Conservation (phyloP, 2,888 invertebrate genomes). For the Dasypolia templi region DNA sequence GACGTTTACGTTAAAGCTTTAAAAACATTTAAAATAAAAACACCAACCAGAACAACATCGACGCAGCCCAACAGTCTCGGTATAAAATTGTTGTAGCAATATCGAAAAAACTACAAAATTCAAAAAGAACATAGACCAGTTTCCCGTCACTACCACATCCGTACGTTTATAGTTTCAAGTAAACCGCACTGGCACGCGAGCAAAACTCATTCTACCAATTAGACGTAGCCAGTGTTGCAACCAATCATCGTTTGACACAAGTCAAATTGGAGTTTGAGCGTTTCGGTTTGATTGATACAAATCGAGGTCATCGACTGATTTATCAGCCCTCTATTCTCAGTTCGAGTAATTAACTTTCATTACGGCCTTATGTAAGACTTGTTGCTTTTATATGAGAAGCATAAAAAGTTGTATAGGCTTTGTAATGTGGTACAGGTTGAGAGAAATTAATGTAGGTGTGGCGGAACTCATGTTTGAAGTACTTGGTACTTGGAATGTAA, state of each 20-base stretch:
- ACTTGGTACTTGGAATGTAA: conserved; percentile 30
- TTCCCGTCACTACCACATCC: conserved; percentile 66
- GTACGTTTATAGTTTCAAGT: conserved; percentile 69
- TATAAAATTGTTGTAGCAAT: conserved; percentile 24
- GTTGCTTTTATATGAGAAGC: conserved; percentile 55
- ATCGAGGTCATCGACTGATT: conserved; percentile 88
- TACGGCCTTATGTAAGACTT: conserved; percentile 66
- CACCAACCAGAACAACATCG: neutral
- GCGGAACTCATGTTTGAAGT: conserved; percentile 48
- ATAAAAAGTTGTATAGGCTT: conserved; percentile 49
- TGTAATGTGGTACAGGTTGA: conserved; percentile 47
- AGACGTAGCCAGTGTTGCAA: conserved; percentile 86
- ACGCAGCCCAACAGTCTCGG: conserved; percentile 4
- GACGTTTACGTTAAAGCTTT: too few species aligned
- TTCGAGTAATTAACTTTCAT: conserved; percentile 78
- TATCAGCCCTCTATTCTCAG: conserved; percentile 80
- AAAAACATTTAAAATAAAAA: too few species aligned
- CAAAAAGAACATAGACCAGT: conserved; percentile 24
- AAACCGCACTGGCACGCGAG: conserved; percentile 79
- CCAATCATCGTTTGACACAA: conserved; percentile 89
- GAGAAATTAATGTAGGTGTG: conserved; percentile 57
- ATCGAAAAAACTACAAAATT: conserved; percentile 29
- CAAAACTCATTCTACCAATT: conserved; percentile 88
- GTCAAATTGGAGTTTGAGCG: conserved; percentile 87
- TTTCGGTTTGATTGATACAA: conserved; percentile 87